A percentile compares a stretch with the other conserved stretches of the same genome.
Evolutionary conservation across 2,113 vertebrate genomes (phyloP).

Genomic region (Actenoides hombroni): DNA sequence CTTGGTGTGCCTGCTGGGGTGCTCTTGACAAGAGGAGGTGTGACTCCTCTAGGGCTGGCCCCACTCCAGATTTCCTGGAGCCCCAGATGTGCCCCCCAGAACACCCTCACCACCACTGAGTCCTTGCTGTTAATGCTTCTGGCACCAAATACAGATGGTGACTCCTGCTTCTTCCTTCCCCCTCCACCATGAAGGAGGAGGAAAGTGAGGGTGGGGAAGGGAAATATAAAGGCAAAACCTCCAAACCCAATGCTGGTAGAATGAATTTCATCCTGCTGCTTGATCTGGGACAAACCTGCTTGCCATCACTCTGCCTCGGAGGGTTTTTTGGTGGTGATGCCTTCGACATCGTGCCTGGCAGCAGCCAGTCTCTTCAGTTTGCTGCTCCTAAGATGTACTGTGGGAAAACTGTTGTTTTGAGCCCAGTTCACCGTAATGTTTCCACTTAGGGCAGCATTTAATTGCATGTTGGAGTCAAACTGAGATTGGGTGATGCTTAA

Average conservation of each 20-base stretch:
- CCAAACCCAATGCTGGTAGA: neutral
- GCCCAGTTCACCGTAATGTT: neutral
- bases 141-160: neutral
- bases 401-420: neutral
- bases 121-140: constrained; percentile 1
- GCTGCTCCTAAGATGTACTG: neutral
- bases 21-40: neutral
- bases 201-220: neutral
- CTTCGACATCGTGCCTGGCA: neutral
- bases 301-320: neutral
- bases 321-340: neutral
- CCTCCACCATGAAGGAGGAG: neutral
- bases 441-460: neutral
- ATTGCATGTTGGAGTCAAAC: neutral
- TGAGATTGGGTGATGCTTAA: neutral
- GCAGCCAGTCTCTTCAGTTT: neutral
- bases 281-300: neutral
- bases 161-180: neutral
- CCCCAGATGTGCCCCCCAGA: neutral
- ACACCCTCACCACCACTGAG: neutral
- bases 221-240: fast-evolving
- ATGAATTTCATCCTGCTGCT: neutral
- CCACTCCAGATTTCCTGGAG: constrained; percentile 25
- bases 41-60: neutral
- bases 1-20: neutral